phyloP scores from a whole-genome alignment of 2,797 vertebrate genomes.

The Molossus molossus region DNA sequence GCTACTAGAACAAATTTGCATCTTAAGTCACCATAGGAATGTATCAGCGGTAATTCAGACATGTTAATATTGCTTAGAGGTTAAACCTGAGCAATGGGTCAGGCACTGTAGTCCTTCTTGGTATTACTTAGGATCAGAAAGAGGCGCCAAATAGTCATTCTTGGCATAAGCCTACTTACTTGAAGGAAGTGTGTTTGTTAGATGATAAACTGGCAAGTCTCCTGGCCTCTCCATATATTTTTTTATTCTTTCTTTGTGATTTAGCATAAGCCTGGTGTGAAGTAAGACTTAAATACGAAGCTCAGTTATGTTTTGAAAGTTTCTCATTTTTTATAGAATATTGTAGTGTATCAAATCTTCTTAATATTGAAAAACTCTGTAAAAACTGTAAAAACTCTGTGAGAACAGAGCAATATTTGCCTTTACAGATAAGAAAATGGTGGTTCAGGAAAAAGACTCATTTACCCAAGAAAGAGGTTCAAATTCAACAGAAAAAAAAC shows the following conservation, averaged over 20 bases:
- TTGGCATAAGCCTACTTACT: background rate
- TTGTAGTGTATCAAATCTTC: background rate
- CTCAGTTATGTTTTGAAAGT: slow-evolving; percentile 49
- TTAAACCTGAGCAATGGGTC: slow-evolving; percentile 46
- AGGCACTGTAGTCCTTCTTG: slow-evolving; percentile 13
- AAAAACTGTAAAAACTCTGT: background rate
- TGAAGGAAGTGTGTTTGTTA: slow-evolving; percentile 41
- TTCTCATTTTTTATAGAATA: background rate
- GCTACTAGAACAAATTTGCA: slow-evolving; percentile 51
- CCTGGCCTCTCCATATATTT: background rate
- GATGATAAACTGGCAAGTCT: slow-evolving; percentile 43
- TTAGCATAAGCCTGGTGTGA: slow-evolving; percentile 19
- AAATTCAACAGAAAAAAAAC: slow-evolving; percentile 4
- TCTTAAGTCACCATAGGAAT: slow-evolving; percentile 2
- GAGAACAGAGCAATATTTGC: background rate
- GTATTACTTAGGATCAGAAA: slow-evolving; percentile 18
- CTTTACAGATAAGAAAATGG: slow-evolving; percentile 58
- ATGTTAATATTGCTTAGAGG: slow-evolving; percentile 30
- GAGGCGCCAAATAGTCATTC: background rate
- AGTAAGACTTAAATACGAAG: slow-evolving; percentile 35
- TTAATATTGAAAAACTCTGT: background rate
- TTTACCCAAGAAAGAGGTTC: background rate
- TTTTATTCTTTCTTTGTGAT: background rate
- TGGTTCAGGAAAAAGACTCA: background rate
- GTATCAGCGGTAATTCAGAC: background rate